phyloP scores from a whole-genome alignment of 2,888 invertebrate genomes.

The Yponomeuta evonymella region DNA sequence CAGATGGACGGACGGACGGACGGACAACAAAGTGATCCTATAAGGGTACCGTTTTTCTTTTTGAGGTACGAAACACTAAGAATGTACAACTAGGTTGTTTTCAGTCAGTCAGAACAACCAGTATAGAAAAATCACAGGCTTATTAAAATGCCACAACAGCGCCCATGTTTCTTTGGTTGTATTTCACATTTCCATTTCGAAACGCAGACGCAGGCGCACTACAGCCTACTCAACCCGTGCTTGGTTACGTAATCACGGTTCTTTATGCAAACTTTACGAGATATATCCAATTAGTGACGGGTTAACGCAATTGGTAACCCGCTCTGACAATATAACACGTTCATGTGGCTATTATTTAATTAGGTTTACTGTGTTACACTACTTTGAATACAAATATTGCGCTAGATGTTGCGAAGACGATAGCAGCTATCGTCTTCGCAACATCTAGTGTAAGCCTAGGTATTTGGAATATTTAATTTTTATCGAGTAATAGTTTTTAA shows the following conservation, averaged over 20 bases:
- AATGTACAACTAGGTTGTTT: too few species aligned
- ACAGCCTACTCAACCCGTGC: neutral
- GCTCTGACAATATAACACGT: neutral
- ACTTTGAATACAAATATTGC: neutral
- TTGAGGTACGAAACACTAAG: too few species aligned
- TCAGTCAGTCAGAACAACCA: neutral
- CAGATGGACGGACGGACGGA: too few species aligned
- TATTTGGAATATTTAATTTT: too few species aligned
- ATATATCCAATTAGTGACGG: conserved; percentile 8
- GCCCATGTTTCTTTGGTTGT: neutral
- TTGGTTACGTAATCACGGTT: neutral
- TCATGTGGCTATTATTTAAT: neutral
- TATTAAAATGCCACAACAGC: conserved; percentile 1
- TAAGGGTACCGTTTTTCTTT: too few species aligned
- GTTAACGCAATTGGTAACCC: conserved; percentile 6
- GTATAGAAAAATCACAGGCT: neutral
- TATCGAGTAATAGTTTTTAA: too few species aligned
- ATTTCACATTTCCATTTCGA: neutral
- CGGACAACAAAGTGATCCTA: too few species aligned
- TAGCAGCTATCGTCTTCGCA: too few species aligned
- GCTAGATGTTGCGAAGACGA: neutral
- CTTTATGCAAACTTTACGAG: conserved; percentile 8
- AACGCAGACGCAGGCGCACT: neutral
- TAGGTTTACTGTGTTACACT: neutral
- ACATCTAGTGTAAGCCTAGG: too few species aligned